phyloP scores from a whole-genome alignment of 2,888 invertebrate genomes.

The Nineta flava region DNA sequence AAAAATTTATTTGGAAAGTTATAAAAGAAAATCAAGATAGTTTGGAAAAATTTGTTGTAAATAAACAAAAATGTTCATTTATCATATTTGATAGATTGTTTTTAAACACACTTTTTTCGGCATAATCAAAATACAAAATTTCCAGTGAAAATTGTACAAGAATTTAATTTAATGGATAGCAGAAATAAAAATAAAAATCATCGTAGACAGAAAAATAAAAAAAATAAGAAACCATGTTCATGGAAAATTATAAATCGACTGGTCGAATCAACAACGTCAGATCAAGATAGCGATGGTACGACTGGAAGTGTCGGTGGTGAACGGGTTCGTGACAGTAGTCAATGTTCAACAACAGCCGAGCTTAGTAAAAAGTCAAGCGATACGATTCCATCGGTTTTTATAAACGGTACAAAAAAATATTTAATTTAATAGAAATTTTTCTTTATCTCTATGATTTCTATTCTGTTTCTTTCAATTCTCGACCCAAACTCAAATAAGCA shows the following conservation, averaged over 20 bases:
- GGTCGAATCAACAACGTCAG: background rate
- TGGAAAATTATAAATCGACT: background rate
- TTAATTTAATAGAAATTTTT: background rate
- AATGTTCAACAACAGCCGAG: background rate
- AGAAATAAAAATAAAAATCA: background rate
- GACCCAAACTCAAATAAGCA: too few relatives aligned
- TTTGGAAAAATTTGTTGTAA: background rate
- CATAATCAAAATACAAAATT: background rate
- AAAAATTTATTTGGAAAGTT: background rate
- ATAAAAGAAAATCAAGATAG: background rate
- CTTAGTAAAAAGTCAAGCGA: background rate
- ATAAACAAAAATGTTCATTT: background rate
- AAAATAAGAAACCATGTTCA: background rate
- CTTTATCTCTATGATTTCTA: background rate
- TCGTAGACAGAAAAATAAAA: background rate
- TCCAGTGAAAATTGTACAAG: background rate
- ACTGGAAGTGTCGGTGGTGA: conserved; percentile 1
- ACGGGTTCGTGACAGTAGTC: background rate
- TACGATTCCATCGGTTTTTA: background rate
- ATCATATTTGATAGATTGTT: background rate
- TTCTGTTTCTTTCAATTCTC: background rate
- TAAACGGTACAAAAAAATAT: background rate
- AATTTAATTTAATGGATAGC: background rate
- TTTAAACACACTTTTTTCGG: background rate
- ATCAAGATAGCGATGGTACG: background rate